Evolutionary conservation across 2,113 vertebrate species (phyloP).

Genomic region (Syrrhaptes paradoxus): DNA sequence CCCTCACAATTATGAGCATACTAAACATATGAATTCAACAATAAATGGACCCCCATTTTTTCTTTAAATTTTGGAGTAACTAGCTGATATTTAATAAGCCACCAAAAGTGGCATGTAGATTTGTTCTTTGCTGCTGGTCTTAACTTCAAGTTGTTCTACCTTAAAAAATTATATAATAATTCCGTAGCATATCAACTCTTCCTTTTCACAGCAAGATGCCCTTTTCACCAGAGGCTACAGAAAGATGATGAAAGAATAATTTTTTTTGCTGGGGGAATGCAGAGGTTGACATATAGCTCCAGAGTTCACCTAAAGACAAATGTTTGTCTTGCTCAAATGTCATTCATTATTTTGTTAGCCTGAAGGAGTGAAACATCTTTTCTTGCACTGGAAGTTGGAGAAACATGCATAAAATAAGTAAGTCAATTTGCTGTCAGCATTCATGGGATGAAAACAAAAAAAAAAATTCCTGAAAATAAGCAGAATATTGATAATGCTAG

Average conservation of each 20-base stretch:
- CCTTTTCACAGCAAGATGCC: neutral
- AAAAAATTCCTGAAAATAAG: neutral
- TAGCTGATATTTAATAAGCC: neutral
- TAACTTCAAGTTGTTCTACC: neutral
- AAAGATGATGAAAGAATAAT: constrained; percentile 15
- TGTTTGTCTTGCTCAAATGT: constrained; percentile 21
- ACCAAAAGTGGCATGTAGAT: neutral
- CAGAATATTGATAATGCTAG: neutral
- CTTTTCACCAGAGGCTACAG: neutral
- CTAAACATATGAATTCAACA: neutral
- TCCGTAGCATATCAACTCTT: neutral
- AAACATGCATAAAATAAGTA: neutral
- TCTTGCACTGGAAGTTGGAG: neutral
- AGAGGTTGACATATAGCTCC: neutral
- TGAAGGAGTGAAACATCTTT: neutral
- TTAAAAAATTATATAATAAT: neutral
- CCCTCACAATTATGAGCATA: neutral
- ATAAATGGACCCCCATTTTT: neutral
- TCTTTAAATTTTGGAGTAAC: neutral
- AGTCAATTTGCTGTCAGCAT: neutral
- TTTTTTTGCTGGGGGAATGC: constrained; percentile 2
- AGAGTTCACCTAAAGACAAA: constrained; percentile 34
- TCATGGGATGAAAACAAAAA: neutral
- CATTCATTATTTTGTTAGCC: constrained; percentile 37
- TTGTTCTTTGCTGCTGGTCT: neutral